Evolutionary conservation across 2,888 invertebrate species (phyloP).

Genomic region (Trachelus stipa): DNA sequence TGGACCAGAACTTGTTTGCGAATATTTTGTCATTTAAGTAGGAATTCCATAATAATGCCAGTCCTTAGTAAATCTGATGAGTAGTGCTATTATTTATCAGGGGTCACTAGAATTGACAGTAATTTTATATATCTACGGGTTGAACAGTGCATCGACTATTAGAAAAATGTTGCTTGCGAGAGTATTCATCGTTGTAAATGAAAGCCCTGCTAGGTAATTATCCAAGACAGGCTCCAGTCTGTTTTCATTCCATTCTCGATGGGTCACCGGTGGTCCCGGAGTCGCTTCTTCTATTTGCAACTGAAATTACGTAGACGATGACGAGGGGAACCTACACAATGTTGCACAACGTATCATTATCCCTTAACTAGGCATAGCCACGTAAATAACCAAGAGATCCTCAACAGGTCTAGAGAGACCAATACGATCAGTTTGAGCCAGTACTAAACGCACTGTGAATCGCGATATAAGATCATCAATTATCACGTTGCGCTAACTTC

Average conservation of each 20-base stretch:
- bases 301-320: background rate
- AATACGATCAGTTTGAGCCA: background rate
- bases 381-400: background rate
- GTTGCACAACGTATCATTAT: background rate
- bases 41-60: too few relatives aligned
- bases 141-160: too few relatives aligned
- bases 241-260: background rate
- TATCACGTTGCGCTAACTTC: background rate
- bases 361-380: background rate
- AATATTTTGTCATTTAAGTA: too few relatives aligned
- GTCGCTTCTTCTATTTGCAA: constrained; percentile 1
- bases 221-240: too few relatives aligned
- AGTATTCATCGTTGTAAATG: too few relatives aligned
- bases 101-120: too few relatives aligned
- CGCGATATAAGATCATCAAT: background rate
- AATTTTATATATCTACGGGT: too few relatives aligned
- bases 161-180: too few relatives aligned
- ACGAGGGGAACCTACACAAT: background rate
- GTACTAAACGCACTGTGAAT: background rate
- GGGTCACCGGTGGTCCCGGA: background rate
- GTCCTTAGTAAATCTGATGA: too few relatives aligned
- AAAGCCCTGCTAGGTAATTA: too few relatives aligned
- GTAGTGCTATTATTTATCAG: too few relatives aligned
- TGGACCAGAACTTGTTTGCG: too few relatives aligned
- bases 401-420: background rate